Evolutionary conservation across 2,797 vertebrate species (phyloP).

Genomic region (Darevskia nairensis): DNA sequence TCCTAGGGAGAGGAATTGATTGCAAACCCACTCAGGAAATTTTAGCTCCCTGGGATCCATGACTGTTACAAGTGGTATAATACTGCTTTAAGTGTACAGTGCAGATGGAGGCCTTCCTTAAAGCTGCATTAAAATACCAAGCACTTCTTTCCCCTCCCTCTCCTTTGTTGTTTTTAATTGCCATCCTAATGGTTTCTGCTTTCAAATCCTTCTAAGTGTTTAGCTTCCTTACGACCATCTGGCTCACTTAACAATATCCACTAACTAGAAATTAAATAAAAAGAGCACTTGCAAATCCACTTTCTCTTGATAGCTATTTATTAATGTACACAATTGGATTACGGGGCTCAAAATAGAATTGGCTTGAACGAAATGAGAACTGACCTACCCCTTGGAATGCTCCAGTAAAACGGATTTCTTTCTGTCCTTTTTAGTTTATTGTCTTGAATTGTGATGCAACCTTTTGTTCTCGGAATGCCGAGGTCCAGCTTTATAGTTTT

Average conservation of each 20-base stretch:
- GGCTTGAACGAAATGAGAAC: constrained; percentile 41
- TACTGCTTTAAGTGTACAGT: neutral
- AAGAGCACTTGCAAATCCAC: constrained; percentile 42
- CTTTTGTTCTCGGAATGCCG: neutral
- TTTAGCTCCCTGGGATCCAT: too few relatives aligned
- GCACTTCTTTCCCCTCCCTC: neutral
- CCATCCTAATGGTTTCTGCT: constrained; percentile 42
- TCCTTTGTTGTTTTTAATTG: neutral
- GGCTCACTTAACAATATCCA: constrained; percentile 32
- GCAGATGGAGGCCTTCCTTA: neutral
- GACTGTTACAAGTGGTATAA: too few relatives aligned
- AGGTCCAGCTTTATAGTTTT: neutral
- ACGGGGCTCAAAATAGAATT: constrained; percentile 45
- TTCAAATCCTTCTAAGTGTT: constrained; percentile 38
- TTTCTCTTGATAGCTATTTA: constrained; percentile 48
- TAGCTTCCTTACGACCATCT: constrained; percentile 29
- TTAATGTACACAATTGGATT: constrained; percentile 38
- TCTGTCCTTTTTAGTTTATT: neutral
- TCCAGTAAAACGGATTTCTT: constrained; percentile 29
- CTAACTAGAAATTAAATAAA: constrained; percentile 47
- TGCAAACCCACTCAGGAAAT: too few relatives aligned
- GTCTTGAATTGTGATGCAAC: neutral
- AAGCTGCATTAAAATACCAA: neutral
- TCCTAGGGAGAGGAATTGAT: too few relatives aligned
- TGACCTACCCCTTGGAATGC: constrained; percentile 20